Conservation (phyloP, 2,797 vertebrate genomes). For the Anas acuta region DNA sequence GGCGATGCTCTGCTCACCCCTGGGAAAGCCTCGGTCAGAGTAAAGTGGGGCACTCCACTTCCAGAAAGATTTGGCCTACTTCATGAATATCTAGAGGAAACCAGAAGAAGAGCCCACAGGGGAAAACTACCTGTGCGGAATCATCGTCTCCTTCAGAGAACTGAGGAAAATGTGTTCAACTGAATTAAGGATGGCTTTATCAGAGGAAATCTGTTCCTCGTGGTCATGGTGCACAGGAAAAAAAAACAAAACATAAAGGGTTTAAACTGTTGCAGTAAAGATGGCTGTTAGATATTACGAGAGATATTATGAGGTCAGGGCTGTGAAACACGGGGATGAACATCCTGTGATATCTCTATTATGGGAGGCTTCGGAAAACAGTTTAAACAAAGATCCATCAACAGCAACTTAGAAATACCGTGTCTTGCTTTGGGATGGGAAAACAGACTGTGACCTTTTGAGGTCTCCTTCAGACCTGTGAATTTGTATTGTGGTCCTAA, state of each 20-base stretch:
- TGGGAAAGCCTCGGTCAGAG: background rate
- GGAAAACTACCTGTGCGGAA: background rate
- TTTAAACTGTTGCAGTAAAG: background rate
- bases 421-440: constrained; percentile 2
- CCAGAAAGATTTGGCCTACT: constrained; percentile 17
- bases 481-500: background rate
- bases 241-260: background rate
- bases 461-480: background rate
- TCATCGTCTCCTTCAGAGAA: background rate
- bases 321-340: background rate
- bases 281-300: background rate
- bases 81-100: background rate
- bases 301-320: background rate
- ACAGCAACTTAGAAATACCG: background rate
- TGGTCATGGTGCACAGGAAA: background rate
- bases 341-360: background rate
- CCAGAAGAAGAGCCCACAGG: background rate
- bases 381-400: background rate
- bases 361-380: background rate
- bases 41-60: constrained; percentile 37
- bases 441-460: background rate
- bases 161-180: background rate
- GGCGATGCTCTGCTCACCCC: background rate
- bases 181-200: background rate
- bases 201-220: background rate